These are phyloP conservation scores for Odontocolon sp. DNA, from an alignment of 2,888 invertebrate species.

Conservation along the genomic window DNA sequence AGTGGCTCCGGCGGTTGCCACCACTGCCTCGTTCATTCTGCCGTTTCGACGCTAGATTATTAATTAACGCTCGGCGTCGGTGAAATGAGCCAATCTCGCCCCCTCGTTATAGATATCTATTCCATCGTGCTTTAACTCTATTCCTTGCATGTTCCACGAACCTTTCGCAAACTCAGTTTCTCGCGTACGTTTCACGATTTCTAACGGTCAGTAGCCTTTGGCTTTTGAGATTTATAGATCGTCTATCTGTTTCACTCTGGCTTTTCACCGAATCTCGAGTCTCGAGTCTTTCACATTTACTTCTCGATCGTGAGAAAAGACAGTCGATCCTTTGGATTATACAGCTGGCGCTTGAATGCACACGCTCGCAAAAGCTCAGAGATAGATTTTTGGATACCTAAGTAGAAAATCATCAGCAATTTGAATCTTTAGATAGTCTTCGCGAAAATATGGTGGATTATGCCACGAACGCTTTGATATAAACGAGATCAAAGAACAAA, in stretches of 20 bases:
- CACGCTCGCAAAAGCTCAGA: background rate
- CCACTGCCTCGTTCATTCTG: constrained; percentile 19
- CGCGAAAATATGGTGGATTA: too few species aligned
- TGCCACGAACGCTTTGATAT: too few species aligned
- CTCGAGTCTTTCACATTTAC: too few species aligned
- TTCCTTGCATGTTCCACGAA: background rate
- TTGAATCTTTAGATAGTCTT: too few species aligned
- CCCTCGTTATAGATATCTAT: background rate
- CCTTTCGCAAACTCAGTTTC: background rate
- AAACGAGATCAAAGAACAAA: too few species aligned
- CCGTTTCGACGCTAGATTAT: constrained; percentile 54
- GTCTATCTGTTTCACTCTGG: background rate
- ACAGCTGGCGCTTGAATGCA: background rate
- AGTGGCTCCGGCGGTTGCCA: background rate
- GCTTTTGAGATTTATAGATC: background rate
- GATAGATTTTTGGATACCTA: background rate
- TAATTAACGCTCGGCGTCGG: constrained; percentile 47
- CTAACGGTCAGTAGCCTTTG: background rate
- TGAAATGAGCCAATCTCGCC: constrained; percentile 8
- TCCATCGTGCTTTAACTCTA: background rate
- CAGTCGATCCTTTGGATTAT: background rate
- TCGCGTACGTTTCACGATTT: background rate
- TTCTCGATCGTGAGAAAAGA: background rate
- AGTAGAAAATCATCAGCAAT: background rate
- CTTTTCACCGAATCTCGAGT: background rate